A percentile compares a stretch with the other conserved stretches of the same genome.
Conservation (phyloP, 2,888 invertebrate species). For the Morpho deidamia region DNA sequence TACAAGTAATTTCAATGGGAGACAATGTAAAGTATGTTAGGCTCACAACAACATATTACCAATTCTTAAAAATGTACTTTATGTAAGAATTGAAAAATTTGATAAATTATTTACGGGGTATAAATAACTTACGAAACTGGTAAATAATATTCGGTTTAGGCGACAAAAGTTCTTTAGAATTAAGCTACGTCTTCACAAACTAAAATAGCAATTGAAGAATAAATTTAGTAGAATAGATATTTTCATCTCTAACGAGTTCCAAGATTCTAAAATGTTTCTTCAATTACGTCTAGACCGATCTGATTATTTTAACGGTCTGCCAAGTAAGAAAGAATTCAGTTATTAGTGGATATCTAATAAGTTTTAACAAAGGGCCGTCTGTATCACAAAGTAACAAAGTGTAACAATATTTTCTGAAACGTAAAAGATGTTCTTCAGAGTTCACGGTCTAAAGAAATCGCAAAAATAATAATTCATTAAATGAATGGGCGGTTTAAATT, state of each 20-base stretch:
- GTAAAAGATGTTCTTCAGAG: constrained; percentile 11
- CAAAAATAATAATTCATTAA: constrained; percentile 18
- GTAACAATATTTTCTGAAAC: constrained; percentile 6
- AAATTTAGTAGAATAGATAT: too few relatives aligned
- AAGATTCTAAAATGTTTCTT: constrained; percentile 10
- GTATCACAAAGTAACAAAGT: constrained; percentile 9
- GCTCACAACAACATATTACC: too few relatives aligned
- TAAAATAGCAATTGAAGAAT: too few relatives aligned
- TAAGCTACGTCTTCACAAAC: too few relatives aligned
- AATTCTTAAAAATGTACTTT: too few relatives aligned
- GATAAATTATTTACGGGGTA: too few relatives aligned
- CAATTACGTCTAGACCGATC: constrained; percentile 17
- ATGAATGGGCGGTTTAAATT: constrained; percentile 6
- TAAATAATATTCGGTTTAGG: too few relatives aligned
- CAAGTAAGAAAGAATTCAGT: constrained; percentile 12
- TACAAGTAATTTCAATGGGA: too few relatives aligned
- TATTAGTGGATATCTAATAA: constrained; percentile 14
- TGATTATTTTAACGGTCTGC: constrained; percentile 23
- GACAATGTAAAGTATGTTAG: too few relatives aligned
- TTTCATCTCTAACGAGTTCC: constrained; percentile 16
- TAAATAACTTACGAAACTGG: too few relatives aligned
- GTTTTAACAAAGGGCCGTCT: constrained; percentile 17
- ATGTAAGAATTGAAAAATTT: too few relatives aligned
- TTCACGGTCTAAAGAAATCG: constrained; percentile 14
- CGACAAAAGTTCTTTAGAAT: too few relatives aligned